Percentiles rank a stretch among this genome's conserved stretches.
These are phyloP conservation scores for Genyomyrus donnyi DNA, from an alignment of 2,113 vertebrate species.

Conservation along the genomic window DNA sequence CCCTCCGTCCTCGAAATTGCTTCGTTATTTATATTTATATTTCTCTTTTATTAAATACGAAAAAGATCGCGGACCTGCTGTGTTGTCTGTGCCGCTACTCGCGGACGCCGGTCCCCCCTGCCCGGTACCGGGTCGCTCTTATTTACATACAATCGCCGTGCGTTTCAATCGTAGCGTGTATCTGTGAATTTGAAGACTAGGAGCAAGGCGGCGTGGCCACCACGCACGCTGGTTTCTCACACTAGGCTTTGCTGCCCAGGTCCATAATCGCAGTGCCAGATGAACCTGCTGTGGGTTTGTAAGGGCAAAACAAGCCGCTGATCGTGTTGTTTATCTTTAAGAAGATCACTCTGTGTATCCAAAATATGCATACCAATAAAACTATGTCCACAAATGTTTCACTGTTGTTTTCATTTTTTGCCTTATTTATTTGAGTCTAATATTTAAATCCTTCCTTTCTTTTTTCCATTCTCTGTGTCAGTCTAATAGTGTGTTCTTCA, in stretches of 20 bases:
- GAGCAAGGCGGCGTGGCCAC: background rate
- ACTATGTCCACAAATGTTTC: background rate
- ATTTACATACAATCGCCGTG: background rate
- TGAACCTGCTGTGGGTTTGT: background rate
- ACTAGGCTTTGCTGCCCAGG: background rate
- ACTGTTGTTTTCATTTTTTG: background rate
- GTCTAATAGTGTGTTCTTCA: background rate
- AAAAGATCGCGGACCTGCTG: background rate
- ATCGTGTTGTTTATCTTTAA: background rate
- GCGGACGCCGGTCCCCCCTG: background rate
- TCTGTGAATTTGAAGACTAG: background rate
- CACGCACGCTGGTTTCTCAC: background rate
- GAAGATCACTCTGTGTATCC: background rate
- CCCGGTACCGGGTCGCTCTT: background rate
- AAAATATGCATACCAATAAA: background rate
- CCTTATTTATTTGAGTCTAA: background rate
- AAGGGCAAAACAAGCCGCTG: background rate
- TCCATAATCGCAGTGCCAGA: background rate
- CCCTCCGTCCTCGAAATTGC: conserved; percentile 19
- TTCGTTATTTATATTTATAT: conserved; percentile 11
- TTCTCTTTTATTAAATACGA: background rate
- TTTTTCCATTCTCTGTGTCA: conserved; percentile 17
- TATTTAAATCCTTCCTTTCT: background rate
- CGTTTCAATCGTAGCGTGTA: background rate
- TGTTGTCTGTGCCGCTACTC: background rate